These are phyloP conservation scores for Epistrophe eligans DNA, from an alignment of 2,888 invertebrate species.

Conservation along the genomic window DNA sequence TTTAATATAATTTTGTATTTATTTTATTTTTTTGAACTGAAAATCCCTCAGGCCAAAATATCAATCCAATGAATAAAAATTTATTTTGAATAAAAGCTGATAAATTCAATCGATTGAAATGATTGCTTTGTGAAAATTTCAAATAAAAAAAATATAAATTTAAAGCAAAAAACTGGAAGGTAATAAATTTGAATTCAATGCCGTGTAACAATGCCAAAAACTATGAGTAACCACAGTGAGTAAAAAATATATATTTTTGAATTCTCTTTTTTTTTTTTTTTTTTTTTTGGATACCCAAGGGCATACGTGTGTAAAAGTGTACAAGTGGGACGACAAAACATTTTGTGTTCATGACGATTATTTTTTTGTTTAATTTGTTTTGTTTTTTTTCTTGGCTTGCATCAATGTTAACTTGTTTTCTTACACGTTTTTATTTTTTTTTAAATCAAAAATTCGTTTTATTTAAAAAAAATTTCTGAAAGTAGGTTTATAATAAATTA, in stretches of 20 bases:
- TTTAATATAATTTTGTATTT: not conserved
- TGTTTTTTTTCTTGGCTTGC: not conserved
- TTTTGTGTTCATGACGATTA: not conserved
- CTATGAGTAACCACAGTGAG: not conserved
- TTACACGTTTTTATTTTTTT: not conserved
- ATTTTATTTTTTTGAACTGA: too few species aligned
- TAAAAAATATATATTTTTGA: not conserved
- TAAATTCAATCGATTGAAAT: slow-evolving; percentile 17
- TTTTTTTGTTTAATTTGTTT: not conserved
- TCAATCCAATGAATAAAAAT: not conserved
- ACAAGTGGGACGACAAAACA: not conserved
- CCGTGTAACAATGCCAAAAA: slow-evolving; percentile 4
- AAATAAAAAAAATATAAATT: not conserved
- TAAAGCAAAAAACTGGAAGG: not conserved
- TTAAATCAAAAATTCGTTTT: too few species aligned
- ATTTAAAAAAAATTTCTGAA: too few species aligned
- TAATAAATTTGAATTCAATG: slow-evolving; percentile 5
- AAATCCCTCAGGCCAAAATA: slow-evolving; percentile 3
- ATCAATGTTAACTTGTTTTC: not conserved
- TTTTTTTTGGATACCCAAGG: not conserved
- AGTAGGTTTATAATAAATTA: too few species aligned
- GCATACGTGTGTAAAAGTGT: not conserved
- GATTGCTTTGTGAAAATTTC: not conserved
- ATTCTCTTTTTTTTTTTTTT: too few species aligned
- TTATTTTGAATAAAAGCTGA: slow-evolving; percentile 5